A percentile compares a stretch with the other conserved stretches of the same genome.
phyloP scores from a whole-genome alignment of 2,888 invertebrate species.

The Sphecodes monilicornis region DNA sequence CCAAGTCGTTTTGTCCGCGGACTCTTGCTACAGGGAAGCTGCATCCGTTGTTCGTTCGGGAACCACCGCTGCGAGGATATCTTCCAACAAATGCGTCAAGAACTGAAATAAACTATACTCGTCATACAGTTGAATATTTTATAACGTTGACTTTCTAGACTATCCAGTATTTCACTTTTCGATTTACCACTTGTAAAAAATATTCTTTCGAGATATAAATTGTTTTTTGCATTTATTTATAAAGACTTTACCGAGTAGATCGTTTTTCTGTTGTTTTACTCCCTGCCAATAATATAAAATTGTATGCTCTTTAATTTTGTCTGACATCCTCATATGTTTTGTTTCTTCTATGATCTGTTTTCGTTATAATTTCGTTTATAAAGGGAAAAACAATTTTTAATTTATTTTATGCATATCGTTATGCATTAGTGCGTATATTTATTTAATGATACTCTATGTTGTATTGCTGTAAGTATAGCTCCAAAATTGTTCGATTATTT shows the following conservation, averaged over 20 bases:
- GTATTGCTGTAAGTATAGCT: too few species aligned
- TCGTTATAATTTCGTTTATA: neutral
- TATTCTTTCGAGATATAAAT: neutral
- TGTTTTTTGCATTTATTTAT: neutral
- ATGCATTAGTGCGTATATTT: too few species aligned
- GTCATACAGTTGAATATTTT: neutral
- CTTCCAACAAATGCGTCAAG: constrained; percentile 6
- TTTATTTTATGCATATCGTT: too few species aligned
- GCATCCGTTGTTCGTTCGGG: neutral
- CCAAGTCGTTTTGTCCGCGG: neutral
- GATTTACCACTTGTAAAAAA: neutral
- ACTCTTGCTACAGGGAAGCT: neutral
- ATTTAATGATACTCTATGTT: too few species aligned
- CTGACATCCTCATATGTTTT: too few species aligned
- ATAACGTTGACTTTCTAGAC: neutral
- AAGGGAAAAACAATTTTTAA: too few species aligned
- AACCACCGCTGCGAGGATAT: constrained; percentile 13
- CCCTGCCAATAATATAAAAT: neutral
- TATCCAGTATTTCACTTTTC: neutral
- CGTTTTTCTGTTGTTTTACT: neutral
- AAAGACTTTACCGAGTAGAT: neutral
- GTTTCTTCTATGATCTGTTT: neutral
- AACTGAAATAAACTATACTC: neutral
- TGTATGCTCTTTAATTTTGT: neutral
- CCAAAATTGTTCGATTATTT: too few species aligned